Base-by-base conservation (phyloP, 2,888 invertebrate species). In the Galeruca laticollis region DNA sequence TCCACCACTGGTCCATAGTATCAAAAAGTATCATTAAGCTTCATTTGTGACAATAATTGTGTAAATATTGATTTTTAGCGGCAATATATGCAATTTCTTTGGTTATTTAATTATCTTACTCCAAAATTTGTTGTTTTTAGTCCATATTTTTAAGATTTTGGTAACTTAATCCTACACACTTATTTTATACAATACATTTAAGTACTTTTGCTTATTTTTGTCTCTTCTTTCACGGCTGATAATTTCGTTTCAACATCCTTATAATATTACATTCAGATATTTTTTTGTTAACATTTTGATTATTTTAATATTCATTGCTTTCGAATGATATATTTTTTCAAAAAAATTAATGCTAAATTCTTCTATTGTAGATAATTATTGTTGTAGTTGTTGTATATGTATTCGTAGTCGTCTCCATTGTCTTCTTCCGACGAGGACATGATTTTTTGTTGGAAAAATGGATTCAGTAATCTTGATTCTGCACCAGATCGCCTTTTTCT, bases 401-500 rank as follows among this genome's bases (percentile, higher is more conserved):
- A 67, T 40, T 61, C 61, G 31, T 73, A 72, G 21, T 73, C 71
- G 15, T 76, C 74, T 9, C 69, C 72, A 35, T 66, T 73, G 40
- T 76, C 76, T 52, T 76, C 76, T 37, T 76, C 75, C 10, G 75
- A 73, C 1, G 54, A 57, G 2, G 35, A 31, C 5, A 26, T 21
- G 0, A 26, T 20, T 21, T 13, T 20, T 54, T 75, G 74, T 60
- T 73, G 70, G 62, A 75, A 76, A 6, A 76, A 67, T 6, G 72
- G 71, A 15, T 75, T 73, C 21, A 76, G 56, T 8, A 76, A 59
- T 31, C 75, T 33, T 1, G 74, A 66, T 62, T 73, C 71, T 2
- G 72, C 15, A 10, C 52, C 62, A 3, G 68, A 73, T 10, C 76
- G 67, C 6, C 76, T 71, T 60, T 63, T 68, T 35, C 76, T 62